Conservation (phyloP, 2,113 vertebrate genomes). For the Noturus placidus region DNA sequence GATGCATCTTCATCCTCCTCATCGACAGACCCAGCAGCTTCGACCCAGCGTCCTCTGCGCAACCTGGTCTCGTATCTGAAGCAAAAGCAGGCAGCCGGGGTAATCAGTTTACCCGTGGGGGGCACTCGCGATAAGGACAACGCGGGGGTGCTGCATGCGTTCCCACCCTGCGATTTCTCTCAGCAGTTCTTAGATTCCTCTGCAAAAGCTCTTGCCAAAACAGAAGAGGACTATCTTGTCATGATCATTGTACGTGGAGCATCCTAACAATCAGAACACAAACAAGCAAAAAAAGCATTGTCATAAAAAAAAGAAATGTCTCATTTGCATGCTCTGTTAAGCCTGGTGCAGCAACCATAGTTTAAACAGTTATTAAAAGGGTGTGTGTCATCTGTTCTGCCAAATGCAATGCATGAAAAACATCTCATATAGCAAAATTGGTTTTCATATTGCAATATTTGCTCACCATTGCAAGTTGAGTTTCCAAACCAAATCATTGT, state of each 20-base stretch:
- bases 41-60: slow-evolving; percentile 94
- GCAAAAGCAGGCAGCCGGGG: slow-evolving; percentile 99
- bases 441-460: slow-evolving; percentile 48
- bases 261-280: slow-evolving; percentile 77
- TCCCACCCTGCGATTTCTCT: slow-evolving; percentile 98
- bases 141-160: slow-evolving; percentile 96
- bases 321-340: slow-evolving; percentile 80
- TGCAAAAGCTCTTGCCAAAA: slow-evolving; percentile 97
- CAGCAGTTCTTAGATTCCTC: slow-evolving; percentile 99
- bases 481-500: slow-evolving; percentile 46
- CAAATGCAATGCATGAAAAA: slow-evolving; percentile 42
- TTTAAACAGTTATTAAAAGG: slow-evolving; percentile 41
- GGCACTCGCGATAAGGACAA: slow-evolving; percentile 98
- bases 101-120: slow-evolving; percentile 97
- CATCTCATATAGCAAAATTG: slow-evolving; percentile 45
- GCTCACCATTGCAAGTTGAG: slow-evolving; percentile 42
- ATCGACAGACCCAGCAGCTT: slow-evolving; percentile 78
- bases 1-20: slow-evolving; percentile 74
- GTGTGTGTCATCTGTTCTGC: slow-evolving; percentile 50
- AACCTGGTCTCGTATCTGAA: slow-evolving; percentile 99
- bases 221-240: slow-evolving; percentile 98
- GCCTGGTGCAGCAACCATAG: slow-evolving; percentile 38
- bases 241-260: slow-evolving; percentile 99
- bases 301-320: slow-evolving; percentile 61
- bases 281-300: slow-evolving; percentile 45